Percentiles rank a stretch among this genome's conserved stretches.
Conservation (phyloP, 2,113 vertebrate species). For the Arvicanthis niloticus region DNA sequence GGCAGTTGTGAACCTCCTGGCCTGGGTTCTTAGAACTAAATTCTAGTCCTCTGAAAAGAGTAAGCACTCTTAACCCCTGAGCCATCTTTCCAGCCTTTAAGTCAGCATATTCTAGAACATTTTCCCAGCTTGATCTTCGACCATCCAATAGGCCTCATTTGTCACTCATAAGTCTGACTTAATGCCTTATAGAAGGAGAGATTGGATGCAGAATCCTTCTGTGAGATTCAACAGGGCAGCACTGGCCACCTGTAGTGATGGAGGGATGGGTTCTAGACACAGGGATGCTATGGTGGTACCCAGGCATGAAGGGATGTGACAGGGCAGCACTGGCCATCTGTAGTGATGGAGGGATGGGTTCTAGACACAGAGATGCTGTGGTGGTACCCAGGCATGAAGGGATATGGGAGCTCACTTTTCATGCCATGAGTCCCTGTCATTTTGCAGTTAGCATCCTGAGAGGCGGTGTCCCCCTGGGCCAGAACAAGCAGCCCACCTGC, state of each 20-base stretch:
- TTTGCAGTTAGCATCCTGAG: neutral
- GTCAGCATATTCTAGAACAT: neutral
- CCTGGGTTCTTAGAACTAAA: neutral
- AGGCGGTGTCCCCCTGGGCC: neutral
- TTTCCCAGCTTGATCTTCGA: neutral
- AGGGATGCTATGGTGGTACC: neutral
- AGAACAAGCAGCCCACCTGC: neutral
- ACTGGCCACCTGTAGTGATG: neutral
- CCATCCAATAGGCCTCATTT: neutral
- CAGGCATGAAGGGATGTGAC: neutral
- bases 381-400: neutral
- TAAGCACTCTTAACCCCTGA: neutral
- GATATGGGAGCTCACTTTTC: fast-evolving
- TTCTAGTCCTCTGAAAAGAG: neutral
- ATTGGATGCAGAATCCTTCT: neutral
- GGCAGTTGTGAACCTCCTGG: neutral
- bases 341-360: neutral
- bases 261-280: neutral
- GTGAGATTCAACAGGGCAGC: neutral
- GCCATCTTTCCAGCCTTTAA: neutral
- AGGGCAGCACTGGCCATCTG: neutral
- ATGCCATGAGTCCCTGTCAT: neutral
- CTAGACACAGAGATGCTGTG: neutral
- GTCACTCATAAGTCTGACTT: neutral
- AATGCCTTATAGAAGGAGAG: neutral